A percentile compares a stretch with the other conserved stretches of the same genome.
Conservation (phyloP, 2,888 invertebrate genomes). For the Xylota sylvarum region DNA sequence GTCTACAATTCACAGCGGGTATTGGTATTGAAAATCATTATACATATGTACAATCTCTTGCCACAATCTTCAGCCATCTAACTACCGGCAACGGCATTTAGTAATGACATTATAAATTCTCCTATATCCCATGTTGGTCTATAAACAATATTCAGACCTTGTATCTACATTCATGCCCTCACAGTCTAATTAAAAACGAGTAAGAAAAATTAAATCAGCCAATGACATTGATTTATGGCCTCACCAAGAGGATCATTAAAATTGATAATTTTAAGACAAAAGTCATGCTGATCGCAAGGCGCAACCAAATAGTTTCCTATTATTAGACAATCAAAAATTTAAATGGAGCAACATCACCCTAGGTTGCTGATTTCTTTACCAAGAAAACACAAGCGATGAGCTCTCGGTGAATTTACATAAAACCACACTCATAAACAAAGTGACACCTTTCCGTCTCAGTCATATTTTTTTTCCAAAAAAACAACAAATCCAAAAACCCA, state of each 20-base stretch:
- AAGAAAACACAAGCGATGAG: constrained; percentile 17
- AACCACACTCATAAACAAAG: constrained; percentile 55
- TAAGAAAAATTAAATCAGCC: constrained; percentile 12
- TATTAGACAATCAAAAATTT: constrained; percentile 36
- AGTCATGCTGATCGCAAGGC: constrained; percentile 21
- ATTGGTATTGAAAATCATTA: no score
- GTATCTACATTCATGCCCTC: neutral
- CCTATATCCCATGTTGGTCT: neutral
- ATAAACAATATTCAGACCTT: neutral
- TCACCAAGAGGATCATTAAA: constrained; percentile 18
- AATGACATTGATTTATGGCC: constrained; percentile 35
- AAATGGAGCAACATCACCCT: constrained; percentile 49
- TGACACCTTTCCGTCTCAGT: constrained; percentile 63
- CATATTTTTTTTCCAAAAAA: constrained; percentile 33
- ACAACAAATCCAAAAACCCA: constrained; percentile 25
- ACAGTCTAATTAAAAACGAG: constrained; percentile 5
- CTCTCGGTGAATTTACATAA: constrained; percentile 51
- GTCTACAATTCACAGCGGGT: no score
- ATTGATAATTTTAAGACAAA: constrained; percentile 14
- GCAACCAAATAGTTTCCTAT: neutral
- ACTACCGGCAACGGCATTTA: neutral
- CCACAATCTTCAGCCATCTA: no score
- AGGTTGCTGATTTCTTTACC: constrained; percentile 19
- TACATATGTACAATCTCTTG: no score
- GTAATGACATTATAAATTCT: neutral